A percentile compares a stretch with the other conserved stretches of the same genome.
phyloP scores from a whole-genome alignment of 2,888 invertebrate species.

The Drosophila parthenogenetica region DNA sequence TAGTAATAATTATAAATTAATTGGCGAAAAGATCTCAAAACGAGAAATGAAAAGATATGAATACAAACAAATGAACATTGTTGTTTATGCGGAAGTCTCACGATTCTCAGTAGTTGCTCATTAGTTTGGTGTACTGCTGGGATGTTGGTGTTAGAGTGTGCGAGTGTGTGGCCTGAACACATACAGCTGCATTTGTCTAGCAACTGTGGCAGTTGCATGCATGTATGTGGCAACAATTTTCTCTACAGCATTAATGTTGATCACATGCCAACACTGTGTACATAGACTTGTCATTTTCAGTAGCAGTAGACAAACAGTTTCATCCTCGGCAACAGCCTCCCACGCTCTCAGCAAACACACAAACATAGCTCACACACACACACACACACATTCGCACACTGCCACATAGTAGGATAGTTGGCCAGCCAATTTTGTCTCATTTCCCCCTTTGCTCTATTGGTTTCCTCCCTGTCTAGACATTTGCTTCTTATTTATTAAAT shows the following conservation, averaged over 20 bases:
- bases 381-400: neutral
- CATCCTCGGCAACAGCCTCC: conserved; percentile 23
- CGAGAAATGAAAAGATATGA: neutral
- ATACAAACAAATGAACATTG: neutral
- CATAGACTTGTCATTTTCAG: conserved; percentile 69
- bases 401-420: conserved; percentile 3
- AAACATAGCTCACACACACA: neutral
- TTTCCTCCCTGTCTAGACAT: neutral
- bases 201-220: conserved; percentile 32
- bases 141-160: conserved; percentile 15
- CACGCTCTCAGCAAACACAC: conserved; percentile 26
- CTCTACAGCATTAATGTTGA: conserved; percentile 67
- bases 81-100: neutral
- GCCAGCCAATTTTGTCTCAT: conserved; percentile 21
- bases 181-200: conserved; percentile 49
- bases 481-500: conserved; percentile 56
- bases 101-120: conserved; percentile 14
- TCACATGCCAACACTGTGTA: conserved; percentile 62
- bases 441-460: neutral
- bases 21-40: neutral
- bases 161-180: conserved; percentile 39
- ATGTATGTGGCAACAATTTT: conserved; percentile 6
- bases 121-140: conserved; percentile 16
- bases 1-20: neutral
- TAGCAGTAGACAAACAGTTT: conserved; percentile 30